phyloP scores from a whole-genome alignment of 1,140 invertebrate species.

The Monochamus saltuarius region DNA sequence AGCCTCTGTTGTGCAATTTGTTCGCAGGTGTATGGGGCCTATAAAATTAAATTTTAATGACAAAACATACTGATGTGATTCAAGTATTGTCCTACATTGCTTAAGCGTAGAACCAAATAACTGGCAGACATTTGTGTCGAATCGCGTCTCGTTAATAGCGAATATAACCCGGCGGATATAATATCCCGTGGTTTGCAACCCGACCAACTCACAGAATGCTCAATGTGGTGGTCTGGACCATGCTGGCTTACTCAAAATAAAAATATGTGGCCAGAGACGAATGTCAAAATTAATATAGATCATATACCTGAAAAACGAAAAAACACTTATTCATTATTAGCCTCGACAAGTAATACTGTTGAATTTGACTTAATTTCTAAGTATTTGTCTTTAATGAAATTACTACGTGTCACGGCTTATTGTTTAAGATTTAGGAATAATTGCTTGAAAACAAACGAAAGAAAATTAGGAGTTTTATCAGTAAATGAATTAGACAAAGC shows the following conservation, averaged over 20 bases:
- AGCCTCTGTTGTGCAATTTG: too few relatives aligned
- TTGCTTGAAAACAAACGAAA: background rate
- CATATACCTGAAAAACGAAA: background rate
- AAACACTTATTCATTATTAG: background rate
- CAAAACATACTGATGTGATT: slow-evolving; percentile 32
- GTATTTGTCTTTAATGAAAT: background rate
- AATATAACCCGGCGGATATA: slow-evolving; percentile 49
- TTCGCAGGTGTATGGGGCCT: too few relatives aligned
- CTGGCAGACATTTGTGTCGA: slow-evolving; percentile 48
- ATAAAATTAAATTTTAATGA: slow-evolving; percentile 6
- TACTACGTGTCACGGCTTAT: slow-evolving; percentile 15
- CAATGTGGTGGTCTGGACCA: slow-evolving; percentile 26
- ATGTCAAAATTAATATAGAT: background rate
- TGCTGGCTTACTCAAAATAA: background rate
- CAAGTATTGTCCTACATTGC: slow-evolving; percentile 48
- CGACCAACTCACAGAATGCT: background rate
- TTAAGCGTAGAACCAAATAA: slow-evolving; percentile 41
- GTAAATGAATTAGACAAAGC: background rate
- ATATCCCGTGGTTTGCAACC: slow-evolving; percentile 36
- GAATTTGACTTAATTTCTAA: slow-evolving; percentile 5
- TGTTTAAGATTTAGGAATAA: slow-evolving; percentile 17
- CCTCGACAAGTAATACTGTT: too few relatives aligned
- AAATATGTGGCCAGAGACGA: background rate
- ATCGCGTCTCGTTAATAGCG: slow-evolving; percentile 47
- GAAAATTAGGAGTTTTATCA: background rate